These are phyloP conservation scores for Sericinus montela DNA, from an alignment of 2,888 invertebrate genomes.

Conservation along the genomic window DNA sequence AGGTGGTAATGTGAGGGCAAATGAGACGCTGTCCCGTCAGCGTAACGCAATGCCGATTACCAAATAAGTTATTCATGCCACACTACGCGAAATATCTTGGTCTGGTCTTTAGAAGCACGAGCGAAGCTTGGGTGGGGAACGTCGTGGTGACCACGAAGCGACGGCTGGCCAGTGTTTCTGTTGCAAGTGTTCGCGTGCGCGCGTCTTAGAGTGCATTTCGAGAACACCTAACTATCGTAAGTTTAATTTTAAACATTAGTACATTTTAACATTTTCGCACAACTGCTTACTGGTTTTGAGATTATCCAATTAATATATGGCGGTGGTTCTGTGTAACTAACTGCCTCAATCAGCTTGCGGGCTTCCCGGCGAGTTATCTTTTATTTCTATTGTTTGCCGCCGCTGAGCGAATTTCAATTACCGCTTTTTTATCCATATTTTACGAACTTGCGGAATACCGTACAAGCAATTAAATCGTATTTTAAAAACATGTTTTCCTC, in stretches of 20 bases:
- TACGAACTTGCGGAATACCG: no score
- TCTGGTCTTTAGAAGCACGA: slow-evolving; percentile 26
- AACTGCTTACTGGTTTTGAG: no score
- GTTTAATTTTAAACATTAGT: slow-evolving; percentile 22
- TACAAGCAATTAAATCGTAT: no score
- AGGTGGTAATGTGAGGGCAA: neutral
- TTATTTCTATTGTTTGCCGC: neutral
- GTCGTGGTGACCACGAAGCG: slow-evolving; percentile 29
- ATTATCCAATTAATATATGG: no score
- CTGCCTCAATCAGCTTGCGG: neutral
- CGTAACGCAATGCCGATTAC: slow-evolving; percentile 28
- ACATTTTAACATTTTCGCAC: neutral
- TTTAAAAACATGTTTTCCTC: no score
- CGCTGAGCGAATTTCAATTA: slow-evolving; percentile 1
- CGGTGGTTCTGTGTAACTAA: neutral
- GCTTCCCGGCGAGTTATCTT: slow-evolving; percentile 3
- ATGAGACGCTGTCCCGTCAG: neutral
- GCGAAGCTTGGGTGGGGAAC: slow-evolving; percentile 35
- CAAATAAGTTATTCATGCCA: slow-evolving; percentile 33
- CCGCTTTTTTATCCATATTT: neutral
- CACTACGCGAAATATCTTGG: slow-evolving; percentile 30
- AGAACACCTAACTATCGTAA: slow-evolving; percentile 30
- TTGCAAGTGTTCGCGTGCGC: slow-evolving; percentile 32
- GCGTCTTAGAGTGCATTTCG: slow-evolving; percentile 30
- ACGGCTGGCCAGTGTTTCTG: slow-evolving; percentile 36